Base-by-base conservation (phyloP, 2,113 vertebrate genomes). In the Ia io region DNA sequence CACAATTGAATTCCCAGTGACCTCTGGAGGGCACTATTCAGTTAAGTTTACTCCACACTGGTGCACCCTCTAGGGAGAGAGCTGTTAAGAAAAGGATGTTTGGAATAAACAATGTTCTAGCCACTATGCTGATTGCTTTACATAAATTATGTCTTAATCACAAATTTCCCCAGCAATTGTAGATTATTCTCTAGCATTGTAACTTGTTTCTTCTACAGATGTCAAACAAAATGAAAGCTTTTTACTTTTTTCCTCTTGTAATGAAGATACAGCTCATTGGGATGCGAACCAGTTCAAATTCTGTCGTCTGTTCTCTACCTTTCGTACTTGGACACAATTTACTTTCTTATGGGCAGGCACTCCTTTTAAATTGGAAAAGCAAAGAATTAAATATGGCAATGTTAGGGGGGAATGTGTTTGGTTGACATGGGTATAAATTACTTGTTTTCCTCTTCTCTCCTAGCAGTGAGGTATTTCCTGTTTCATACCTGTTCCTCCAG, bases 11-110 rank as follows among this genome's bases (percentile, higher is more conserved):
- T 88, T 94, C 70, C 4, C 91, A 0, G 14, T 97, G 97, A 98
- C 98, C 98, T 98, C 98, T 98, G 97, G 98, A 96, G 98, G 98
- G 98, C 98, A 98, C 97, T 97, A 51, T 98, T 97, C 93, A 97
- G 96, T 98, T 97, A 98, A n/a, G 97, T 97, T 97, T 97, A 98
- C 97, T 90, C 61, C 10, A 2, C 0, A 12, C 32, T 28, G 17
- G 47, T 3, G 13, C 1, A 5, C 16, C 3, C 47, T 28, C 1
- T 4, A 18, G 86, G 65, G 47, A 69, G 4, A 40, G 40, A 49
- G n/a, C 5, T 9, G 37, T 22, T n/a, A 44, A 71, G 79, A n/a
- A 69, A 82, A 59, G 12, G 18, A 40, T 17, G 30, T 40, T 65
- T 51, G 47, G 61, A 73, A 40, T 3, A 42, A 73, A 9, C 9